Evolutionary conservation across 2,888 invertebrate genomes (phyloP), one percentile per base, ranked within the genome.

Genomic region (Cenopis cana): DNA sequence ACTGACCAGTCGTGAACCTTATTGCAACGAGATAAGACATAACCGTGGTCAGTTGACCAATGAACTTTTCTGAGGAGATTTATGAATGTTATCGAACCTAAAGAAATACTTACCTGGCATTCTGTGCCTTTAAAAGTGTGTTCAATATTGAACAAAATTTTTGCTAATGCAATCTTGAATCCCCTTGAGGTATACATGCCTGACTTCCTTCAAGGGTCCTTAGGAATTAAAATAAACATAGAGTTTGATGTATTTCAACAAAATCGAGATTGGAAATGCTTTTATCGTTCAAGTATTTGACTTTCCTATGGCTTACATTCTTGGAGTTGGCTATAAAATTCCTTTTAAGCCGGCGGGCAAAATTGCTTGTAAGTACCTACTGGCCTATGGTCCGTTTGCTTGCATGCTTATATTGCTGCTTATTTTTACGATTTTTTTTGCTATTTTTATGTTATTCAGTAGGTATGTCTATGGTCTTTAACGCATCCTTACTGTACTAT

Each of bases 201-300:
- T 41, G 49, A 18, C 50, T 38, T 36, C 49, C 33, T 41, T 38
- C n/a, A 52, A 62, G 36, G 36, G 20, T 70, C 68, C 61, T 61
- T 56, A 69, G 57, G 74, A 76, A 76, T 75, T 74, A 75, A 17
- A 68, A 76, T 74, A 78, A 84, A 85, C 82, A 87, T 85, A 82
- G 80, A 84, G 85, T 86, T 86, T 86, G 80, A 82, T 81, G 81
- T 82, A 81, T 83, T 78, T 82, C 80, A 77, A 81, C 81, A 83
- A 82, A 85, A 85, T 84, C 78, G 80, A 83, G 85, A 88, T 85
- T 82, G 83, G 78, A 85, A 87, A 86, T 88, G 83, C 85, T 88
- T 87, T 88, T 85, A 85, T 84, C 82, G 82, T 79, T 84, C 74
- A 76, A 85, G 83, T 87, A 89, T 90, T 90, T 88, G 89, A 89